Conservation (phyloP, 2,888 invertebrate species). For the Rhyacophila evoluta region DNA sequence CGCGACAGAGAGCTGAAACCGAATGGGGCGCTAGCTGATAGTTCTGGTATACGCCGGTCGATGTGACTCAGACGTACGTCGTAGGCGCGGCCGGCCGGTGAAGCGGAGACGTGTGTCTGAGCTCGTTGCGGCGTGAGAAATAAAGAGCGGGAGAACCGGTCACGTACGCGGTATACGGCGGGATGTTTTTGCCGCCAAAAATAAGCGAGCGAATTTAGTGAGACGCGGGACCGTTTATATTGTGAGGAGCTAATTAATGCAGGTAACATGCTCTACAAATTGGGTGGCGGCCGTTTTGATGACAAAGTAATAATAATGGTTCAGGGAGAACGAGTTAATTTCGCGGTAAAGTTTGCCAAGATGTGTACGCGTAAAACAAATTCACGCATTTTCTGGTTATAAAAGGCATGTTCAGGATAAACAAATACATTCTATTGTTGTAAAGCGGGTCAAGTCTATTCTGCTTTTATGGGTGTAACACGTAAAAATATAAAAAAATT, state of each 20-base stretch:
- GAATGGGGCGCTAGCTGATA: slow-evolving; percentile 36
- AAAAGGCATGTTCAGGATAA: no score
- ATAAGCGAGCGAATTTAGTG: slow-evolving; percentile 4
- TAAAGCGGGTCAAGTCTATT: no score
- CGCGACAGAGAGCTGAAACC: slow-evolving; percentile 36
- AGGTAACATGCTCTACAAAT: slow-evolving; percentile 5
- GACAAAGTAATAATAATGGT: neutral
- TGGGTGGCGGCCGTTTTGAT: neutral
- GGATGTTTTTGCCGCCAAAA: slow-evolving; percentile 20
- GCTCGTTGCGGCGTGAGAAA: neutral
- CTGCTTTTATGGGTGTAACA: no score
- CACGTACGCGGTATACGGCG: slow-evolving; percentile 27
- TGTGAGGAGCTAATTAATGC: slow-evolving; percentile 1
- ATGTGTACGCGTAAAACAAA: neutral
- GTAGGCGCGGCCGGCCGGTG: slow-evolving; percentile 27
- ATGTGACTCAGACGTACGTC: slow-evolving; percentile 20
- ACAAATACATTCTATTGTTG: no score
- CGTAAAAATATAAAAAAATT: no score
- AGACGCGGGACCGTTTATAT: neutral
- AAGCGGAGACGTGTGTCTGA: slow-evolving; percentile 26
- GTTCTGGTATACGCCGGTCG: slow-evolving; percentile 7
- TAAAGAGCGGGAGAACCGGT: slow-evolving; percentile 37
- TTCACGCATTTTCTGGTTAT: neutral
- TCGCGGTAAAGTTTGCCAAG: neutral
- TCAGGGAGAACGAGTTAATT: neutral